Conservation (phyloP, 2,113 vertebrate genomes). For the Oncorhynchus mykiss region DNA sequence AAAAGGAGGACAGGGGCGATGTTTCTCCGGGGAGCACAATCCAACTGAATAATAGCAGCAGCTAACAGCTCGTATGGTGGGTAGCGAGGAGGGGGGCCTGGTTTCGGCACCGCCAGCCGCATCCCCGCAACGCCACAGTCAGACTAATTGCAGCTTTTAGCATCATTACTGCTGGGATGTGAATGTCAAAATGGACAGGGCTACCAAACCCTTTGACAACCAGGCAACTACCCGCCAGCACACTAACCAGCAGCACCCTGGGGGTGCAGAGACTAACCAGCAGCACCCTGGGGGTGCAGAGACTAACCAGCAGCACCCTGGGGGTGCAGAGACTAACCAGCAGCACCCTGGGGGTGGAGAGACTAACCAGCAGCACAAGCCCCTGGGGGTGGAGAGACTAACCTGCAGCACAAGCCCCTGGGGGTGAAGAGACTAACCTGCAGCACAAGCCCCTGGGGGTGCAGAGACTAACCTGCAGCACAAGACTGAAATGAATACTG, state of each 20-base stretch:
- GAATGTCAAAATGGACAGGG: slow-evolving; percentile 78
- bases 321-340: too few species aligned
- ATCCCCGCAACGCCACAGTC: slow-evolving; percentile 74
- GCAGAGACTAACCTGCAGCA: too few species aligned
- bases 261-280: slow-evolving; percentile 16
- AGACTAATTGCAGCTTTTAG: slow-evolving; percentile 81
- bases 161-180: slow-evolving; percentile 79
- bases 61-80: slow-evolving; percentile 8
- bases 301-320: not conserved
- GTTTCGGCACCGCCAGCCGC: slow-evolving; percentile 59
- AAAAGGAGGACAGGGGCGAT: slow-evolving; percentile 42
- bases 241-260: slow-evolving; percentile 52
- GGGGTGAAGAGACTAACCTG: too few species aligned
- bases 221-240: slow-evolving; percentile 63
- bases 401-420: too few species aligned
- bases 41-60: slow-evolving; percentile 72
- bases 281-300: slow-evolving; percentile 33
- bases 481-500: too few species aligned
- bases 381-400: too few species aligned
- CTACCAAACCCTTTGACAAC: slow-evolving; percentile 71
- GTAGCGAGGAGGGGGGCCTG: slow-evolving; percentile 28
- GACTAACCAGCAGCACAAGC: too few species aligned
- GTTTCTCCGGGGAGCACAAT: slow-evolving; percentile 60
- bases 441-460: too few species aligned
- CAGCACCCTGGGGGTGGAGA: too few species aligned